Evolutionary conservation across 2,797 vertebrate genomes (phyloP), one percentile per base, ranked within the genome.

Genomic region (Tenualosa thibaudeaui): DNA sequence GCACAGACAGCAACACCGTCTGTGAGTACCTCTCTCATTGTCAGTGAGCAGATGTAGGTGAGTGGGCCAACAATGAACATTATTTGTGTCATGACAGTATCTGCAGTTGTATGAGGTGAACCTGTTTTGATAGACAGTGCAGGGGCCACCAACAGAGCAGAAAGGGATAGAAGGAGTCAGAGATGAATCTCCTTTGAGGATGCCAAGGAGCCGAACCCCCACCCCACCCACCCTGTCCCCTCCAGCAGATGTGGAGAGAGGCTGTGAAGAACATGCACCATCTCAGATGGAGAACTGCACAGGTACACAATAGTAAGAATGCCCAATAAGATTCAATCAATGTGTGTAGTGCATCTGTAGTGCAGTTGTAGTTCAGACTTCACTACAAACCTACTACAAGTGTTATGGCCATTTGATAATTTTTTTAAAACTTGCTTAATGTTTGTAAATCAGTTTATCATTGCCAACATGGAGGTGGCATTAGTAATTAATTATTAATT

Each of bases 91-190:
- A 58, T n/a, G n/a, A 68, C 26, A 68, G 3, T 68, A 68, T 31
- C 26, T 31, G 9, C 10, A 8, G 62, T 9, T 68, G 62, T 31
- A 31, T 31, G 26, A 68, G 10, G 62, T 31, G 24, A 31, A 53
- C 62, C 15, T 65, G 9, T 85, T 31, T 84, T 26, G 90, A 83
- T 89, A 93, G 93, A 82, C 82, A 1, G 87, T 81, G 65, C 92
- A 96, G 94, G 94, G 96, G 82, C 96, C 95, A 84, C 92, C 89
- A 91, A 31, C 26, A 94, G 71, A 96, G 93, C 87, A 91, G 94
- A 82, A 95, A 84, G 95, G 96, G 85, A 94, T 94, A 91, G 95
- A 93, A 0, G 95, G 95, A 85, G 95, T 94, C 56, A 88, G 92
- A 0, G 93, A 90, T 92, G 7, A n/a, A 3, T 50, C 43, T 88